phyloP scores from a whole-genome alignment of 2,888 invertebrate genomes.

The Norana najaformis region DNA sequence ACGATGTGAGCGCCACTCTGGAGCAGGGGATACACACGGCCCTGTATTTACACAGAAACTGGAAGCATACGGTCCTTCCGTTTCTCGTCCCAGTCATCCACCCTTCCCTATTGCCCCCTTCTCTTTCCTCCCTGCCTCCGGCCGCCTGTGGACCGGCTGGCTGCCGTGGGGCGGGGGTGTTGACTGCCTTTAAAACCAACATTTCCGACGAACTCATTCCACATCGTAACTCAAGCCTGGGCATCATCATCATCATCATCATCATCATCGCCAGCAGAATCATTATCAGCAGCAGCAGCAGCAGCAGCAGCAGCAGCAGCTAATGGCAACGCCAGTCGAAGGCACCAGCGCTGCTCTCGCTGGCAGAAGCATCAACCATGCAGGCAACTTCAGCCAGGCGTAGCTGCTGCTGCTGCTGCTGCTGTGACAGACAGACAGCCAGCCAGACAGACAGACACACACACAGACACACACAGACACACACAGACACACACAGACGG shows the following conservation, averaged over 20 bases:
- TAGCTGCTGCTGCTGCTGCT: background rate
- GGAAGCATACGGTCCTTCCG: too few relatives aligned
- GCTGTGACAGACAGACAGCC: background rate
- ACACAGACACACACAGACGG: background rate
- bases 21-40: background rate
- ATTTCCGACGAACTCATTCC: too few relatives aligned
- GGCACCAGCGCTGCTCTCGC: background rate
- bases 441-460: background rate
- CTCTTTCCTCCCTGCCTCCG: too few relatives aligned
- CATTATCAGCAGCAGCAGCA: background rate
- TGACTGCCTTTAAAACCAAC: too few relatives aligned
- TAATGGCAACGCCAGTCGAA: background rate
- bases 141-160: too few relatives aligned
- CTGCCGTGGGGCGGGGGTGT: too few relatives aligned
- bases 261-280: conserved; percentile 17
- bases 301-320: background rate
- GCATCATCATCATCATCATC: conserved; percentile 9
- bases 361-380: background rate
- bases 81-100: too few relatives aligned
- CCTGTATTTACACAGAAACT: background rate
- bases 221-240: background rate
- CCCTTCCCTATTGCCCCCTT: too few relatives aligned
- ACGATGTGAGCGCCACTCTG: too few relatives aligned
- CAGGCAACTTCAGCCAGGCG: background rate
- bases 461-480: background rate